Evolutionary conservation across 2,113 vertebrate species (phyloP).

Genomic region (Thermophis baileyi): DNA sequence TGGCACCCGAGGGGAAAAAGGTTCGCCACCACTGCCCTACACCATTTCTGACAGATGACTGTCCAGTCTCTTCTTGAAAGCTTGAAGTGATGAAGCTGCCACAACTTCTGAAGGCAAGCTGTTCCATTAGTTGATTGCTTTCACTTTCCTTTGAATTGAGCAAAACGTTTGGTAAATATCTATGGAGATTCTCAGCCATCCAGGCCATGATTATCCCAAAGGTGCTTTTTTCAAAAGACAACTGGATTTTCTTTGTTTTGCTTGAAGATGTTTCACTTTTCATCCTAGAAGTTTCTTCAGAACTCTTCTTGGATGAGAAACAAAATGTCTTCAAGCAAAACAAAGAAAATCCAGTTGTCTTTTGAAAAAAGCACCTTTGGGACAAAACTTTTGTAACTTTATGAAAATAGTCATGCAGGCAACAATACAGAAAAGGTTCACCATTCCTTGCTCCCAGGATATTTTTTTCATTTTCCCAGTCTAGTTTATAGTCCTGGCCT

Average conservation of each 20-base stretch:
- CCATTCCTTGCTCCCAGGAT: not conserved
- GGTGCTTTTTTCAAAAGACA: not conserved
- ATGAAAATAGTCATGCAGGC: not conserved
- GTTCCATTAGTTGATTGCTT: no score
- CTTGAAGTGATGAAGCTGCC: no score
- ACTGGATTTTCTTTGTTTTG: not conserved
- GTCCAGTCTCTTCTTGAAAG: no score
- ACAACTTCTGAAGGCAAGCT: no score
- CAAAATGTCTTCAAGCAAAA: not conserved
- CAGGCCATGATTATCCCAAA: not conserved
- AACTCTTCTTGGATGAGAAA: not conserved
- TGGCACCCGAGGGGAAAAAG: no score
- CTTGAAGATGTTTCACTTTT: no score
- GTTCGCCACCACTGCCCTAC: no score
- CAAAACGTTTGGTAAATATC: not conserved
- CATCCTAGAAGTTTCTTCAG: no score
- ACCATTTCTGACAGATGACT: no score
- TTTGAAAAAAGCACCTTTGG: not conserved
- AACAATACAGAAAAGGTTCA: not conserved
- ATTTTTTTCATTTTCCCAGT: not conserved
- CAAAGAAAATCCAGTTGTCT: no score
- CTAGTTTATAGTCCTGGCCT: not conserved
- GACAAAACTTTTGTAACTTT: not conserved
- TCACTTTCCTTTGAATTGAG: not conserved
- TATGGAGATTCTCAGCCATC: not conserved